phyloP scores from a whole-genome alignment of 1,140 invertebrate genomes.

The Scaptomyza hsui region DNA sequence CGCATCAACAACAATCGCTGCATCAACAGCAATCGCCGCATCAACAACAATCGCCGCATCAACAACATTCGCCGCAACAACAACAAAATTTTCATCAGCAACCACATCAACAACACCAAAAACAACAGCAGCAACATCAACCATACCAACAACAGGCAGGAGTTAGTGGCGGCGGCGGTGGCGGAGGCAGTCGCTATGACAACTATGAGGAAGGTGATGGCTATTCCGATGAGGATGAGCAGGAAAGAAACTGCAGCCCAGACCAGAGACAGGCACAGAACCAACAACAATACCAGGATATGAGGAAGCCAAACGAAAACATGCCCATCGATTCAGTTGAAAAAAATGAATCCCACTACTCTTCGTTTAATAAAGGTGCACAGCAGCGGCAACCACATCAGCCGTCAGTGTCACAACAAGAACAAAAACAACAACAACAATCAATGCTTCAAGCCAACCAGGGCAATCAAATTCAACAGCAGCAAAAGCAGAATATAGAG shows the following conservation, averaged over 20 bases:
- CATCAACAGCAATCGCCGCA: background rate
- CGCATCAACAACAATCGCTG: too few relatives aligned
- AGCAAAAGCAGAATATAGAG: background rate
- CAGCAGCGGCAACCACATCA: background rate
- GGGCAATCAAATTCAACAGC: background rate
- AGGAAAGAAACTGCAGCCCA: background rate
- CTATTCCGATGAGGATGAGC: background rate
- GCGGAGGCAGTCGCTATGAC: background rate
- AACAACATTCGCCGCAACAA: background rate
- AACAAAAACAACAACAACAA: background rate
- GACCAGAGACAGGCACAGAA: background rate
- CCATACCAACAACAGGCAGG: background rate
- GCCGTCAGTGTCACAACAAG: background rate
- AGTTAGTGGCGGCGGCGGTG: background rate
- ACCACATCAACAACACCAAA: too few relatives aligned
- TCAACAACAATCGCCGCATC: background rate
- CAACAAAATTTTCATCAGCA: too few relatives aligned
- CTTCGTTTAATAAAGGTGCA: background rate
- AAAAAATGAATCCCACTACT: background rate
- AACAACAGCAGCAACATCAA: background rate
- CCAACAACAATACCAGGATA: background rate
- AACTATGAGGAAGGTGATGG: background rate
- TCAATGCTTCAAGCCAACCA: background rate
- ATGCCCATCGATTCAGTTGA: background rate
- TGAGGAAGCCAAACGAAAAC: background rate